Evolutionary conservation across 2,888 invertebrate genomes (phyloP).

Genomic region (Schizaphis graminum): DNA sequence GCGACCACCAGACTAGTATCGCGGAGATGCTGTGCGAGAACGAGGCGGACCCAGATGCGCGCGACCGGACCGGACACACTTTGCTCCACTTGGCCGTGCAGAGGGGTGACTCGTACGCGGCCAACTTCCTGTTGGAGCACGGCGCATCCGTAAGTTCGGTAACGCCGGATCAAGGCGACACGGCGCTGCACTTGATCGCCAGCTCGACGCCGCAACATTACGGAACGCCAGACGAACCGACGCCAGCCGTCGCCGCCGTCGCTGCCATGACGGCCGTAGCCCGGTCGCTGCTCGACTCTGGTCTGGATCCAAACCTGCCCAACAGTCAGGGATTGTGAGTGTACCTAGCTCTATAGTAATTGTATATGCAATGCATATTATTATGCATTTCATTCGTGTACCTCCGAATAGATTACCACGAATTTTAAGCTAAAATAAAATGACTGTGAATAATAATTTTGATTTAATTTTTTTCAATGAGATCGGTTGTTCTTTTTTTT

Average conservation of each 20-base stretch:
- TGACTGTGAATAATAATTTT: no score
- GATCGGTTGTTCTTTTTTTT: no score
- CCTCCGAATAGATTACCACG: no score
- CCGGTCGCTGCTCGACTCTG: constrained; percentile 79
- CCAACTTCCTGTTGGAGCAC: constrained; percentile 85
- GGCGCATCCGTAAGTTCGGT: constrained; percentile 78
- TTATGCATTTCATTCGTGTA: no score
- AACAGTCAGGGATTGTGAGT: constrained; percentile 86
- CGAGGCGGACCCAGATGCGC: constrained; percentile 86
- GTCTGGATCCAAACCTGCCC: constrained; percentile 85
- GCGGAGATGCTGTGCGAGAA: constrained; percentile 89
- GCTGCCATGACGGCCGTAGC: constrained; percentile 79
- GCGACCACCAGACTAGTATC: constrained; percentile 82
- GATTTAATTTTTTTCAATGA: no score
- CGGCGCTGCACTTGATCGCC: constrained; percentile 86
- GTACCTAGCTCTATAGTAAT: not conserved
- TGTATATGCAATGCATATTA: not conserved
- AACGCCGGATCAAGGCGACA: constrained; percentile 79
- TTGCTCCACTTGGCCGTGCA: constrained; percentile 88
- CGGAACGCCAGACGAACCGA: constrained; percentile 73
- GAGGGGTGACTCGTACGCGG: constrained; percentile 86
- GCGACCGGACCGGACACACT: constrained; percentile 83
- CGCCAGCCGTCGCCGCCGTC: not conserved
- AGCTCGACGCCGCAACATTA: constrained; percentile 74
- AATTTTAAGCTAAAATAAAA: no score